Percentiles rank a stretch among this genome's conserved stretches.
Conservation (phyloP, 2,113 vertebrate species). For the Miniopterus natalensis region DNA sequence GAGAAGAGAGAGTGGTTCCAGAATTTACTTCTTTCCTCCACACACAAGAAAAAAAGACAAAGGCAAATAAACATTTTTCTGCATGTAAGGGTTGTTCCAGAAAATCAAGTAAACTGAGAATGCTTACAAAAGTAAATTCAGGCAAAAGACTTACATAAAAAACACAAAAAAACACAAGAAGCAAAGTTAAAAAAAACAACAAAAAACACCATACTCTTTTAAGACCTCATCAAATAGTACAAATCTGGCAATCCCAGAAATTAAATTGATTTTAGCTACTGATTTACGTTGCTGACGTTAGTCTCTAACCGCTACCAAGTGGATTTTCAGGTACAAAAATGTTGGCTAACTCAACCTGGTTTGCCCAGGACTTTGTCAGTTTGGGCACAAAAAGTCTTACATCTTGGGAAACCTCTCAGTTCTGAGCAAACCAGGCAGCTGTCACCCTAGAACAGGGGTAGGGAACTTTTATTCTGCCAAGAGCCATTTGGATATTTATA, state of each 20-base stretch:
- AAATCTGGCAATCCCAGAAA: background rate
- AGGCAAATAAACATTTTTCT: conserved; percentile 19
- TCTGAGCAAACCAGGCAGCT: background rate
- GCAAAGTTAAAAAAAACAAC: background rate
- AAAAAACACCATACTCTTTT: background rate
- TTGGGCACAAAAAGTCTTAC: background rate
- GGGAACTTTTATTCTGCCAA: no score
- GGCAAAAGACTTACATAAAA: background rate
- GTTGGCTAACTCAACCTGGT: background rate
- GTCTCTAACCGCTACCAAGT: background rate
- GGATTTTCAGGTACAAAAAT: background rate
- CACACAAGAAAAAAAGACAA: background rate
- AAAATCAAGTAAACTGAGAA: conserved; percentile 35
- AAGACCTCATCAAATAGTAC: conserved; percentile 13
- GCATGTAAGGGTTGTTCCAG: background rate
- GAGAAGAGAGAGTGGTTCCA: conserved; percentile 8
- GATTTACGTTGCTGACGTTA: background rate
- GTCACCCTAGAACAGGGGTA: background rate
- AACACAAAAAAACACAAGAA: background rate
- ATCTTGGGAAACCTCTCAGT: background rate
- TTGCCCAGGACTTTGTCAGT: background rate
- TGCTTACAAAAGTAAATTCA: conserved; percentile 6
- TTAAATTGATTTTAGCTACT: background rate
- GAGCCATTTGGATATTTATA: no score
- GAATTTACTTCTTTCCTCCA: conserved; percentile 38